phyloP scores from a whole-genome alignment of 2,888 invertebrate genomes.

The Smittia sp. region DNA sequence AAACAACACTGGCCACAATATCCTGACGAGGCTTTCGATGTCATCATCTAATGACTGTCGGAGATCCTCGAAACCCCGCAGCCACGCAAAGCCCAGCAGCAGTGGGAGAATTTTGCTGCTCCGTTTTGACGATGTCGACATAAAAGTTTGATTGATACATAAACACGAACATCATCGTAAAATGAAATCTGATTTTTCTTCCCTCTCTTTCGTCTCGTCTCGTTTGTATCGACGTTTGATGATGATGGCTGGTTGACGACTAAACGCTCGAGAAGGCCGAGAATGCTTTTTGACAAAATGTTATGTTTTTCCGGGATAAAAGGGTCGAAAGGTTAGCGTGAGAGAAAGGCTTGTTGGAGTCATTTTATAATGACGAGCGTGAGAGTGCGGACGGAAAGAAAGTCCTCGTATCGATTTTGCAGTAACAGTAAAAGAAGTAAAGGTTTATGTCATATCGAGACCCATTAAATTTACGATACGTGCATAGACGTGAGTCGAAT shows the following conservation, averaged over 20 bases:
- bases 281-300: not conserved
- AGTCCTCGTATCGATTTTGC: constrained; percentile 32
- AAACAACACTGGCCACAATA: not conserved
- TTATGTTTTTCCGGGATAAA: not conserved
- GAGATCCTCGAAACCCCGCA: not conserved
- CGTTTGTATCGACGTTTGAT: not conserved
- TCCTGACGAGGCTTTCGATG: not conserved
- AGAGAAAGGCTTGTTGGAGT: not conserved
- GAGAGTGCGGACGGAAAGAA: not conserved
- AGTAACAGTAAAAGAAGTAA: constrained; percentile 30
- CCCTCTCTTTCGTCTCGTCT: not conserved
- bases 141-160: constrained; percentile 42
- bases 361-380: not conserved
- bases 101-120: not conserved
- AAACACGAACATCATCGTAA: constrained; percentile 41
- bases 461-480: constrained; percentile 16
- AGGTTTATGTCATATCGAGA: not conserved
- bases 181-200: constrained; percentile 6
- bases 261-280: constrained; percentile 7
- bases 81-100: not conserved
- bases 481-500: constrained; percentile 13
- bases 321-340: not conserved
- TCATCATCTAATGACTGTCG: constrained; percentile 30
- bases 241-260: constrained; percentile 27
- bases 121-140: not conserved